These are phyloP conservation scores for Teleiodes luculella DNA, from an alignment of 2,888 invertebrate genomes.

Conservation along the genomic window DNA sequence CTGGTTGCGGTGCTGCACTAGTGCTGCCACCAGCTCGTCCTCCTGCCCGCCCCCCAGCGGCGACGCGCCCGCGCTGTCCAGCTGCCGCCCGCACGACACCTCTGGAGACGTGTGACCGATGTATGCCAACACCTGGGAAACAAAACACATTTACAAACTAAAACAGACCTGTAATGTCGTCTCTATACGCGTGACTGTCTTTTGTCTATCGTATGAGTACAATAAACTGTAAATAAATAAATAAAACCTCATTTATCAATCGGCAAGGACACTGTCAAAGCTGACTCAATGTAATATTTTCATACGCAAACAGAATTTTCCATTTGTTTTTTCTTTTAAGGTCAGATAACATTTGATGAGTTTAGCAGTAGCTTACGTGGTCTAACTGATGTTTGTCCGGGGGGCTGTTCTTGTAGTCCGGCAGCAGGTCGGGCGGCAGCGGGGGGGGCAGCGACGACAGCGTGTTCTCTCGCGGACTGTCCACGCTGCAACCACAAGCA, in stretches of 20 bases:
- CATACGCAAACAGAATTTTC: too few species aligned
- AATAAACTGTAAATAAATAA: too few species aligned
- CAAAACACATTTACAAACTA: background rate
- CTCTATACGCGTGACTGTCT: too few species aligned
- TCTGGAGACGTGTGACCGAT: constrained; percentile 96
- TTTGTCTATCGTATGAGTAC: background rate
- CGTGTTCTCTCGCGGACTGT: constrained; percentile 66
- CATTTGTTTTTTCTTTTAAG: too few species aligned
- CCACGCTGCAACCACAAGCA: constrained; percentile 46
- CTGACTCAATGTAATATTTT: too few species aligned
- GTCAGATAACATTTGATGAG: too few species aligned
- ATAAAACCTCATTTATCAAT: too few species aligned
- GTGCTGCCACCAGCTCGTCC: constrained; percentile 90
- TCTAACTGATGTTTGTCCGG: constrained; percentile 95
- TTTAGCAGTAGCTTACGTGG: constrained; percentile 88
- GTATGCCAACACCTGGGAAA: constrained; percentile 87
- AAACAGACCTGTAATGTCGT: too few species aligned
- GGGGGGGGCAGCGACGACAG: constrained; percentile 80
- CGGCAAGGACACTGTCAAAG: too few species aligned
- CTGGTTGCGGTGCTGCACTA: constrained; percentile 90
- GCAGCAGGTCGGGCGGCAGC: constrained; percentile 84
- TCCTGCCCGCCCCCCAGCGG: constrained; percentile 87
- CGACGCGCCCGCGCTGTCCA: constrained; percentile 88
- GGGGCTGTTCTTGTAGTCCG: constrained; percentile 88
- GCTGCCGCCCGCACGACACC: constrained; percentile 83